Percentiles rank a stretch among this genome's conserved stretches.
Conservation (phyloP, 2,113 vertebrate species). For the Coptodon bakossiorum region DNA sequence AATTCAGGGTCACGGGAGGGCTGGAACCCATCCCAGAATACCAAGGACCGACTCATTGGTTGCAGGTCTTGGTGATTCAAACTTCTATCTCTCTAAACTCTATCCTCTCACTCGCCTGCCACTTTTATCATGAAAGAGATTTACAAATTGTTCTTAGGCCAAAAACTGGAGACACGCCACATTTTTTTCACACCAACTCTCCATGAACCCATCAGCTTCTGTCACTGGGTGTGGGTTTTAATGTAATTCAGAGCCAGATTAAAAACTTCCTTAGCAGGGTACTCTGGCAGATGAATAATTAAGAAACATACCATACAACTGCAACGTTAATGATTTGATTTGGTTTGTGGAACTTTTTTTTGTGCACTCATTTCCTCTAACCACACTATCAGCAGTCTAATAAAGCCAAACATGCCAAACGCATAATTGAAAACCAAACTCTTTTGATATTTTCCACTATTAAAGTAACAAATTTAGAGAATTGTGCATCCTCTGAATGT, state of each 20-base stretch:
- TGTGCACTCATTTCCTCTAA: background rate
- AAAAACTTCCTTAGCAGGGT: background rate
- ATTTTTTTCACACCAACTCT: background rate
- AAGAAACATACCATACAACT: background rate
- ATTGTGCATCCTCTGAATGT: background rate
- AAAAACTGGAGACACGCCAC: background rate
- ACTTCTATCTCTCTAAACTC: background rate
- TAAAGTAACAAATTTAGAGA: background rate
- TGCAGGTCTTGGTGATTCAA: background rate
- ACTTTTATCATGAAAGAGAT: background rate
- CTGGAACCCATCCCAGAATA: background rate
- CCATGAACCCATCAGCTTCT: background rate
- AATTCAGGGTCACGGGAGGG: background rate
- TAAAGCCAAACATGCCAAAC: background rate
- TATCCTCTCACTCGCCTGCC: background rate
- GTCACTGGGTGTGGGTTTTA: background rate
- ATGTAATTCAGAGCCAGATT: background rate
- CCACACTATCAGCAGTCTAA: background rate
- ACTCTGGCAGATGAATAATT: background rate
- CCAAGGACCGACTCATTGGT: background rate
- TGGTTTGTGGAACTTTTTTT: background rate
- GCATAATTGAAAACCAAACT: background rate
- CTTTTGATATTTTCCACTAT: background rate
- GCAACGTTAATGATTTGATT: background rate
- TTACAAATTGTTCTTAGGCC: background rate